phyloP scores from a whole-genome alignment of 2,888 invertebrate genomes.

The Dryocosmus kuriphilus region DNA sequence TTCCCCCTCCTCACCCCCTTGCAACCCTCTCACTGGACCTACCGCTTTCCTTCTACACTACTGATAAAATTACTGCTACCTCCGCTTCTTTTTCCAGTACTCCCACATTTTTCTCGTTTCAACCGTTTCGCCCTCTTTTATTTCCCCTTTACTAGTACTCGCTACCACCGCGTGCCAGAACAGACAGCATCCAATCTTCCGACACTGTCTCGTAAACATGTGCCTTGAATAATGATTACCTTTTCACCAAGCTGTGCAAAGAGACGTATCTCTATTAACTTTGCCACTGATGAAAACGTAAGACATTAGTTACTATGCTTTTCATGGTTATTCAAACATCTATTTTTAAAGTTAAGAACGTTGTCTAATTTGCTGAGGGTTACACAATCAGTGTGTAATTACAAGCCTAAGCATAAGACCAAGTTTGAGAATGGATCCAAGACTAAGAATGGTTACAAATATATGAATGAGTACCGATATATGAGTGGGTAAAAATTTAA shows the following conservation, averaged over 20 bases:
- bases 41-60: conserved; percentile 36
- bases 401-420: too few species aligned
- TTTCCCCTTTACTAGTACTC: background rate
- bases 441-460: too few species aligned
- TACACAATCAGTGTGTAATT: too few species aligned
- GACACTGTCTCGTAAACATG: conserved; percentile 22
- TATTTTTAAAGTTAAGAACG: too few species aligned
- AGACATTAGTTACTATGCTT: background rate
- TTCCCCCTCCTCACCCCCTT: conserved; percentile 14
- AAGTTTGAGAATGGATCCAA: too few species aligned
- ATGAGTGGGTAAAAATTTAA: too few species aligned
- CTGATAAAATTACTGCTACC: conserved; percentile 20
- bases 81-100: background rate
- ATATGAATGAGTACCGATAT: too few species aligned
- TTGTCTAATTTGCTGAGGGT: too few species aligned
- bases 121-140: conserved; percentile 1
- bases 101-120: conserved; percentile 3
- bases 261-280: conserved; percentile 11
- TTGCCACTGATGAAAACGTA: background rate
- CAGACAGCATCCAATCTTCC: conserved; percentile 17
- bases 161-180: background rate
- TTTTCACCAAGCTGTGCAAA: background rate
- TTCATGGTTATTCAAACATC: background rate
- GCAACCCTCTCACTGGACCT: conserved; percentile 34
- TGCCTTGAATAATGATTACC: conserved; percentile 13